Base-by-base conservation (phyloP, 2,797 vertebrate species). In the Siniperca scherzeri region DNA sequence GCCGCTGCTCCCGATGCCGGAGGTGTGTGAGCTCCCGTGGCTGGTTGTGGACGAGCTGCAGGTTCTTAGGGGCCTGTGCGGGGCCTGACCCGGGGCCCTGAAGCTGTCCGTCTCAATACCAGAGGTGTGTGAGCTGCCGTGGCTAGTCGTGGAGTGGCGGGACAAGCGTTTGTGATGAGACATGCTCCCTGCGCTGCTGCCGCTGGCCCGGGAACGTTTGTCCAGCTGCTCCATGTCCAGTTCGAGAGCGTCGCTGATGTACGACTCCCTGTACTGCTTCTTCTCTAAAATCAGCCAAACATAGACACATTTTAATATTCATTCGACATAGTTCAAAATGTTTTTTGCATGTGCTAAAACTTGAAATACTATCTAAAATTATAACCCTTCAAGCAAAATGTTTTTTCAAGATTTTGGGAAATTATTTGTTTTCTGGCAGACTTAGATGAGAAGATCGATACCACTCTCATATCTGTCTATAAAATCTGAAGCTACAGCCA, bases 241-340 rank as follows among this genome's bases (percentile, higher is more conserved):
- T 55, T 99, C 98, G 19, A 99, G 95, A n/a, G 97, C 98, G 66
- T 99, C 98, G 0, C 98, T 99, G 95, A 99, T 99, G 93, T 99
- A 99, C 0, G 99, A 99, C 87, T 99, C 99, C 0, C 98, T 94
- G 94, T 99, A 99, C 92, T 99, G 98, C 93, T 99, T 99, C 95
- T 99, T 99, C 89, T 99, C 98, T 99, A 94, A 0, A 19, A 44
- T 17, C 67, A 53, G n/a, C 70, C 56, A 38, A 17, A 66, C 30
- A 87, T 0, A 27, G 19, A 67, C 7, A 14, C 5, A 46, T 60
- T 69, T 19, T 21, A 55, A 48, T 13, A 19, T 42, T 52, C 27
- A 44, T 14, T 3, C 8, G 7, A 4, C 0, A 21, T 1, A 30
- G 19, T 40, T 55, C 14, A 60, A n/a, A 69, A 55, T 55, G 16